phyloP scores from a whole-genome alignment of 2,888 invertebrate genomes.

The Cantharis lateralis region DNA sequence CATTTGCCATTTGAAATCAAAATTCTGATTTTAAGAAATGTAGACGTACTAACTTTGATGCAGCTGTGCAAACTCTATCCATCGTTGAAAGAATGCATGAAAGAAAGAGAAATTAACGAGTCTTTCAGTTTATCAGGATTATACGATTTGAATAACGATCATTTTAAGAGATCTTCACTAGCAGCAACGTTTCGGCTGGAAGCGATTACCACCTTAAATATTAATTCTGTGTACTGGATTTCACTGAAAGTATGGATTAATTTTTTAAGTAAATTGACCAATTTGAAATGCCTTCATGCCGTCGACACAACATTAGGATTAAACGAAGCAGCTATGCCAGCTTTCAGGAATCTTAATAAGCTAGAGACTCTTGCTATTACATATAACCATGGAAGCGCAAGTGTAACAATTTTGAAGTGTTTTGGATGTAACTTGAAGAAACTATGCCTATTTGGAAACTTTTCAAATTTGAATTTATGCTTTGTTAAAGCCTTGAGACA shows the following conservation, averaged over 20 bases:
- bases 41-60: background rate
- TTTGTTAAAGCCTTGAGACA: background rate
- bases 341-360: background rate
- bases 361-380: background rate
- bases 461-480: background rate
- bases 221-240: constrained; percentile 19
- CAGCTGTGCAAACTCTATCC: no score
- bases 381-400: background rate
- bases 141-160: background rate
- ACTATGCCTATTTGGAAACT: background rate
- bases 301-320: constrained; percentile 8
- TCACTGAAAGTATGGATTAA: background rate
- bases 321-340: background rate
- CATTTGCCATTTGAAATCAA: background rate
- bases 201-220: constrained; percentile 14
- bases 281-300: constrained; percentile 10
- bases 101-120: background rate
- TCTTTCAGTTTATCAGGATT: background rate
- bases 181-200: background rate
- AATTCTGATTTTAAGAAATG: background rate
- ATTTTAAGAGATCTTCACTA: background rate
- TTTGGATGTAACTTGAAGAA: background rate
- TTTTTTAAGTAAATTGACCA: background rate
- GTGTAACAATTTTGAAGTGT: background rate
- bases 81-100: background rate